phyloP scores from a whole-genome alignment of 1,140 invertebrate species.

The Brachionus calyciflorus region DNA sequence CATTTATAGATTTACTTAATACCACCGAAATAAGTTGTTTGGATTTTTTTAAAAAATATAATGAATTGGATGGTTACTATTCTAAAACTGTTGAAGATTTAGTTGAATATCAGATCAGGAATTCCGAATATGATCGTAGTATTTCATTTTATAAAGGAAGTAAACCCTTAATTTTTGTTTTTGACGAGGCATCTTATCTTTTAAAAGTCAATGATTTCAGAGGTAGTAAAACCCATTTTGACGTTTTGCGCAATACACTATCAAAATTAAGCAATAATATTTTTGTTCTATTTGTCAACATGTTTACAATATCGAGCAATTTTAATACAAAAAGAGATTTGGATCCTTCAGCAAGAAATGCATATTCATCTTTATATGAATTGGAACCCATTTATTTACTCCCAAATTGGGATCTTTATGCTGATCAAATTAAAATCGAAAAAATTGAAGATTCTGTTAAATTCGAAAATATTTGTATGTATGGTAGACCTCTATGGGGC shows the following conservation, averaged over 20 bases:
- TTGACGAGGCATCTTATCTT: too few species aligned
- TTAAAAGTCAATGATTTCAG: too few species aligned
- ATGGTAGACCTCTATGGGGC: background rate
- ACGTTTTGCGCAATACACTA: background rate
- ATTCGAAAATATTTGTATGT: constrained; percentile 2
- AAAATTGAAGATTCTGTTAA: background rate
- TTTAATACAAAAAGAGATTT: background rate
- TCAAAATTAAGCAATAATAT: background rate
- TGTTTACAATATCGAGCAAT: background rate
- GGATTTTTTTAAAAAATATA: too few species aligned
- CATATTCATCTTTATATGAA: background rate
- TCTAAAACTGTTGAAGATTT: too few species aligned
- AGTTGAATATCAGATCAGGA: too few species aligned
- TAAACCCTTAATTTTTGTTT: too few species aligned
- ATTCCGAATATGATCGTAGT: too few species aligned
- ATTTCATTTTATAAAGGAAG: too few species aligned
- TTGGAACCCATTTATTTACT: background rate
- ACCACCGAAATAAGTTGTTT: too few species aligned
- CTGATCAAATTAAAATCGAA: background rate
- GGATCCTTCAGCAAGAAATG: background rate
- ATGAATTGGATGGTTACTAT: too few species aligned
- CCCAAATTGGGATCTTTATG: background rate
- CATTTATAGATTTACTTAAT: too few species aligned
- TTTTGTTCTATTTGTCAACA: background rate
- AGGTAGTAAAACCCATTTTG: too few species aligned